Conservation (phyloP, 2,888 invertebrate species). For the Tinea semifulvella region DNA sequence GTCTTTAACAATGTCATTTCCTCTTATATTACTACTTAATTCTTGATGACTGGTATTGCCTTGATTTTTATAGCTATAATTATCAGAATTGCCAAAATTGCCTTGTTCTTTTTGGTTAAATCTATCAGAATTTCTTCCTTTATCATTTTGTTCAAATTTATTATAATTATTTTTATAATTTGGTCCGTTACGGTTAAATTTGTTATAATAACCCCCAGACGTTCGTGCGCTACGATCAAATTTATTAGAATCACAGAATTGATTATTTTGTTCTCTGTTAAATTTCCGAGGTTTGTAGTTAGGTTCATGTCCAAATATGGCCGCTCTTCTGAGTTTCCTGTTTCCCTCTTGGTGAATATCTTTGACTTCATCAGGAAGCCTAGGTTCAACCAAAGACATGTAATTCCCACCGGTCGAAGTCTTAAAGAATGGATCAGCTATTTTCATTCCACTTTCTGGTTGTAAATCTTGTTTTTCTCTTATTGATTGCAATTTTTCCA, state of each 20-base stretch:
- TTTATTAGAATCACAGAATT: constrained; percentile 21
- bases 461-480: background rate
- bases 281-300: constrained; percentile 36
- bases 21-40: constrained; percentile 16
- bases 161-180: constrained; percentile 17
- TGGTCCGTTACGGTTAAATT: constrained; percentile 14
- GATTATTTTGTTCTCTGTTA: constrained; percentile 20
- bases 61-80: constrained; percentile 16
- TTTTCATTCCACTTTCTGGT: constrained; percentile 31
- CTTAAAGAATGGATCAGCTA: constrained; percentile 57
- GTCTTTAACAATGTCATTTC: constrained; percentile 17
- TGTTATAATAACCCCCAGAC: constrained; percentile 20
- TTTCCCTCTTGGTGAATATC: constrained; percentile 50
- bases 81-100: constrained; percentile 12
- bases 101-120: constrained; percentile 19
- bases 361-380: constrained; percentile 53
- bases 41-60: too few species aligned
- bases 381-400: constrained; percentile 50
- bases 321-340: constrained; percentile 50
- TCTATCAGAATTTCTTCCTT: constrained; percentile 19
- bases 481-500: background rate
- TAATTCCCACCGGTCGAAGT: constrained; percentile 54
- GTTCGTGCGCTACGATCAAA: constrained; percentile 20
- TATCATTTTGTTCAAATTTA: constrained; percentile 19
- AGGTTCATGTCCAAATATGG: constrained; percentile 51